These are phyloP conservation scores for Ophthalmolycus amberensis DNA, from an alignment of 2,113 vertebrate genomes.

Conservation along the genomic window DNA sequence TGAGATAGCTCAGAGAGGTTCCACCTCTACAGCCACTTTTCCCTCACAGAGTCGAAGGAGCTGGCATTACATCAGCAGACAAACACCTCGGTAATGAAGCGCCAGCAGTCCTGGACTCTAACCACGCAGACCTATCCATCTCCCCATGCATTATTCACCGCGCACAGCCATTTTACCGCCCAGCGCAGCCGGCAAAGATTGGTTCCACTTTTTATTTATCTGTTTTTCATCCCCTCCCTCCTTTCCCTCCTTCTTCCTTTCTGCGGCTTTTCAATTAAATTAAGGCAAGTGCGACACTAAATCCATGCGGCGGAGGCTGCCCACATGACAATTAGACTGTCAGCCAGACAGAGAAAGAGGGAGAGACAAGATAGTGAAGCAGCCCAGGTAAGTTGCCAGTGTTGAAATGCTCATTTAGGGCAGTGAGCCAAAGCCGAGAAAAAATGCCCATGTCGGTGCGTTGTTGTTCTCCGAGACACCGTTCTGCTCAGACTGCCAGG, in stretches of 20 bases:
- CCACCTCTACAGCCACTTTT: conserved; percentile 65
- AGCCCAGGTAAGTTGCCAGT: conserved; percentile 61
- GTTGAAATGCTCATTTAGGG: conserved; percentile 59
- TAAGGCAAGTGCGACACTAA: conserved; percentile 84
- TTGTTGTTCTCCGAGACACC: conserved; percentile 23
- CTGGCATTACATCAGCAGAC: conserved; percentile 78
- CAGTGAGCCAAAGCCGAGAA: conserved; percentile 34
- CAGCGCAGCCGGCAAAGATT: conserved; percentile 82
- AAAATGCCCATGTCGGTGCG: conserved; percentile 29
- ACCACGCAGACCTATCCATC: conserved; percentile 84
- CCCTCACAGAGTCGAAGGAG: conserved; percentile 51
- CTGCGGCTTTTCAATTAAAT: conserved; percentile 85
- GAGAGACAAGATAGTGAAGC: conserved; percentile 63
- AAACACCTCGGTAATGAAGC: conserved; percentile 82
- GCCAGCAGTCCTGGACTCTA: conserved; percentile 73
- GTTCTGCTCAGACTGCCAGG: conserved; percentile 1
- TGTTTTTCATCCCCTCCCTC: conserved; percentile 79
- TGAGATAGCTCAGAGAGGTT: conserved; percentile 65
- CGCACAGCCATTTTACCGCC: conserved; percentile 81
- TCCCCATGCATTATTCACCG: conserved; percentile 85
- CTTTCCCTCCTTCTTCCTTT: conserved; percentile 73
- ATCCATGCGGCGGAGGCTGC: conserved; percentile 79
- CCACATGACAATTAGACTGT: conserved; percentile 85
- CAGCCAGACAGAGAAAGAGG: conserved; percentile 69
- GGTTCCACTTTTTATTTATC: conserved; percentile 85